Base-by-base conservation (phyloP, 2,888 invertebrate genomes). In the Pristionchus mayeri region DNA sequence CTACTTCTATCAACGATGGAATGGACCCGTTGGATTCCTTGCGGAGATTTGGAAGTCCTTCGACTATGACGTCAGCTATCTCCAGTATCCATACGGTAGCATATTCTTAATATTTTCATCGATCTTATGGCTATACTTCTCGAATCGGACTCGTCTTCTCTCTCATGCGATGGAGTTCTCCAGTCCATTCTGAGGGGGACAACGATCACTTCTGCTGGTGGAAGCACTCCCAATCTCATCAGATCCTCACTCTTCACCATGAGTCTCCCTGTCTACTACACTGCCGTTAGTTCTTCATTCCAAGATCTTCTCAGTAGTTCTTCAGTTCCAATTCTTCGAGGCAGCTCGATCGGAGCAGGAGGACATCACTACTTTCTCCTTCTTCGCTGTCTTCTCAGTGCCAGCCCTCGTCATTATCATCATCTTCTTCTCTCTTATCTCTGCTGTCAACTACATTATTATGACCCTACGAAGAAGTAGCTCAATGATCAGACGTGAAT, bases 281-380 rank as follows among this genome's bases (percentile, higher is more conserved):
- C 75, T 13, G 30, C 40, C 7, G 75, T 75, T 3, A n/a, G 40
- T 44, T 60, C 60, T 24, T 16, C 9, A 52, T 27, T 60, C 30
- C 60, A 24, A 60, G 1, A 44, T 67, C 18, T 37, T 0, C 6
- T 16, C 24, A n/a, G 13, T 44, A 7, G 30, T 2, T 24, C 24
- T 44, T 37, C 75, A 75, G 75, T 44, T 75, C 27, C 34, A 75
- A 24, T 75, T 75, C 48, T 75, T 44, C 48, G 75, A 75, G 37
- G n/a, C 75, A 3, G 13, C 48, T 4, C 44, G 48, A 0, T 11
- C 40, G 0, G 24, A 24, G 3, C n/a, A 75, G 9, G 13, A 44
- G 24, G 75, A 75, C 24, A 21, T 48, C 3, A 75, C 75, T 44
- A 18, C 9, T 4, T 44, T 75, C 11, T 13, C 34, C 24, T 75